Evolutionary conservation across 1,140 invertebrate genomes (phyloP).

Genomic region (Neuroterus valhalla): DNA sequence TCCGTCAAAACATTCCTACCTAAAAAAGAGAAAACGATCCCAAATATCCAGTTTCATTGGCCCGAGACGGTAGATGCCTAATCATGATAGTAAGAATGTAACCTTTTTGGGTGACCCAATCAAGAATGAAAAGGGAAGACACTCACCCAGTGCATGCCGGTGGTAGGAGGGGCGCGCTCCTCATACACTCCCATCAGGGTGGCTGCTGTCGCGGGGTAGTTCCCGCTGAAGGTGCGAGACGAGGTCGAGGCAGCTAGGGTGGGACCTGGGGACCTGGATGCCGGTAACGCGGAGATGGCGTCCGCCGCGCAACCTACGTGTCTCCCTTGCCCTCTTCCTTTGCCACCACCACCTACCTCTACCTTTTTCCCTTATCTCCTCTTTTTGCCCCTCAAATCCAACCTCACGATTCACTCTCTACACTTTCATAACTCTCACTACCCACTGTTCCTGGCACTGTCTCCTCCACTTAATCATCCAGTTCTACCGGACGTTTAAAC

Average conservation of each 20-base stretch:
- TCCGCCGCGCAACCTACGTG: slow-evolving; percentile 53
- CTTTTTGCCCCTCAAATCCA: slow-evolving; percentile 21
- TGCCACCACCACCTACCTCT: slow-evolving; percentile 36
- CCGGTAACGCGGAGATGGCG: slow-evolving; percentile 67
- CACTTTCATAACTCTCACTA: slow-evolving; percentile 21
- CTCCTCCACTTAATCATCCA: not conserved
- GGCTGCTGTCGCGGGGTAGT: slow-evolving; percentile 72
- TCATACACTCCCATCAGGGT: slow-evolving; percentile 78
- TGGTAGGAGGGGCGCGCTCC: slow-evolving; percentile 76
- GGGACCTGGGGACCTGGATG: slow-evolving; percentile 65
- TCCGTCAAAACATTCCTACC: too few relatives aligned
- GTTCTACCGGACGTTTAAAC: slow-evolving; percentile 10
- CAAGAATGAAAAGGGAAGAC: slow-evolving; percentile 49
- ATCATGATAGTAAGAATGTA: too few relatives aligned
- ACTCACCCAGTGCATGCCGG: slow-evolving; percentile 78
- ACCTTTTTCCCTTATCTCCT: slow-evolving; percentile 23
- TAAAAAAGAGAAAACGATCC: too few relatives aligned
- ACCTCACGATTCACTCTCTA: slow-evolving; percentile 3
- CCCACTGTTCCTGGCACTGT: not conserved
- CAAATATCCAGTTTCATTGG: too few relatives aligned
- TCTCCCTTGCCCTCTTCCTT: slow-evolving; percentile 40
- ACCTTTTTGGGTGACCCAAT: too few relatives aligned
- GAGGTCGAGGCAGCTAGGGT: slow-evolving; percentile 63
- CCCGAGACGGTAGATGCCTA: too few relatives aligned
- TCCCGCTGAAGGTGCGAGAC: slow-evolving; percentile 70